These are phyloP conservation scores for Acrossocheilus wenchowensis DNA, from an alignment of 2,797 vertebrate species.

Conservation along the genomic window DNA sequence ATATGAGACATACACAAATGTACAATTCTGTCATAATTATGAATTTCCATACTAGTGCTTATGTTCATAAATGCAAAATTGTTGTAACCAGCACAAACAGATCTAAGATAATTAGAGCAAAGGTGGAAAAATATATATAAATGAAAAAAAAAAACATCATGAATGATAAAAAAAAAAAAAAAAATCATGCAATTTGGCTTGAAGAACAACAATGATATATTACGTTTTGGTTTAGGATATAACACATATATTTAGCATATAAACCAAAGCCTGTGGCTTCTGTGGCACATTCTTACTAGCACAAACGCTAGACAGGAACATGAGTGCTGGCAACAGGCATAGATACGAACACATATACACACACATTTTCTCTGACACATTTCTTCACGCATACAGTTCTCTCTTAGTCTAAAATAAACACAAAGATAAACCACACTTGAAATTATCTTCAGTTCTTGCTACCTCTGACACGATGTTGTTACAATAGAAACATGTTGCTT, in stretches of 20 bases:
- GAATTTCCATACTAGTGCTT: constrained; percentile 57
- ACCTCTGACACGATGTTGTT: not conserved
- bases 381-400: constrained; percentile 15
- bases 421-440: constrained; percentile 25
- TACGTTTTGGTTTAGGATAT: constrained; percentile 39
- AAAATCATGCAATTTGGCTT: constrained; percentile 50
- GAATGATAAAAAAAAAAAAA: constrained; percentile 22
- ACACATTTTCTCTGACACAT: constrained; percentile 11
- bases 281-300: constrained; percentile 52
- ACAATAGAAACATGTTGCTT: constrained; percentile 31
- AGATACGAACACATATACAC: constrained; percentile 26
- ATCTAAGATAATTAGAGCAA: constrained; percentile 36
- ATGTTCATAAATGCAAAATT: constrained; percentile 39
- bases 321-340: constrained; percentile 26
- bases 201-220: constrained; percentile 45
- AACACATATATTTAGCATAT: constrained; percentile 39
- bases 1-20: constrained; percentile 49
- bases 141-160: constrained; percentile 18
- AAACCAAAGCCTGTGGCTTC: constrained; percentile 46
- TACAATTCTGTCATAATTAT: constrained; percentile 48
- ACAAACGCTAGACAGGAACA: constrained; percentile 19
- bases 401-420: constrained; percentile 33
- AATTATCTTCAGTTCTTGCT: constrained; percentile 35
- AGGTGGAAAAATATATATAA: constrained; percentile 30
- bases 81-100: constrained; percentile 45